Conservation (phyloP, 1,140 invertebrate species). For the Ips typographus region DNA sequence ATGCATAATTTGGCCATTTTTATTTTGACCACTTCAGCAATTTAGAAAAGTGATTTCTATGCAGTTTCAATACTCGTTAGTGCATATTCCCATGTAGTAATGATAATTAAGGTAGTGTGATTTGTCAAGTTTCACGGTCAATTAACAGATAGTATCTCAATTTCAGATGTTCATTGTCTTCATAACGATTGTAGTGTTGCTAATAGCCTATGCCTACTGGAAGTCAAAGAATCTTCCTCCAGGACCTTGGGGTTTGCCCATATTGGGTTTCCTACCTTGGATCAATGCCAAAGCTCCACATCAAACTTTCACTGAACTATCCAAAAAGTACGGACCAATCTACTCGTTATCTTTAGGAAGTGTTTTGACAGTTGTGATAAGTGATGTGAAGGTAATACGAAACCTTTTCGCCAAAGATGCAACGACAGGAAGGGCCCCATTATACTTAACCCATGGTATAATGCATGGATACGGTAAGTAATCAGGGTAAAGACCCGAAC, state of each 20-base stretch:
- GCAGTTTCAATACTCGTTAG: too few species aligned
- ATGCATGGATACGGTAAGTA: conserved; percentile 80
- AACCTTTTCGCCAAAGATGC: conserved; percentile 69
- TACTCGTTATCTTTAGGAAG: conserved; percentile 72
- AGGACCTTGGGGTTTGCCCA: conserved; percentile 73
- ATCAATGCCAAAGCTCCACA: conserved; percentile 69
- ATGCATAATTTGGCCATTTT: too few species aligned
- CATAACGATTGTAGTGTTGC: background rate
- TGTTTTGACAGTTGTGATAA: conserved; percentile 71
- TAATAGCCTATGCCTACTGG: background rate
- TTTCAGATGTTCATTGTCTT: background rate
- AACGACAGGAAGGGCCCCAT: conserved; percentile 72
- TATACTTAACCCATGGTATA: conserved; percentile 81
- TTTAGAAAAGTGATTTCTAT: too few species aligned
- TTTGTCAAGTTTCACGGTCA: too few species aligned
- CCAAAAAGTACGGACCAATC: conserved; percentile 68
- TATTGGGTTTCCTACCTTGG: conserved; percentile 77
- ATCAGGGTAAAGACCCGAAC: background rate
- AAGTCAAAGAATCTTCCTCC: conserved; percentile 62
- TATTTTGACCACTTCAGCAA: too few species aligned
- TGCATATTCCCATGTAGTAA: too few species aligned
- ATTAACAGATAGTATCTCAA: too few species aligned
- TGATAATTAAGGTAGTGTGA: too few species aligned
- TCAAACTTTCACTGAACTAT: conserved; percentile 64
- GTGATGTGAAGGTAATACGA: conserved; percentile 69